Evolutionary conservation across 2,888 invertebrate genomes (phyloP).

Genomic region (Syrista parreyssii): DNA sequence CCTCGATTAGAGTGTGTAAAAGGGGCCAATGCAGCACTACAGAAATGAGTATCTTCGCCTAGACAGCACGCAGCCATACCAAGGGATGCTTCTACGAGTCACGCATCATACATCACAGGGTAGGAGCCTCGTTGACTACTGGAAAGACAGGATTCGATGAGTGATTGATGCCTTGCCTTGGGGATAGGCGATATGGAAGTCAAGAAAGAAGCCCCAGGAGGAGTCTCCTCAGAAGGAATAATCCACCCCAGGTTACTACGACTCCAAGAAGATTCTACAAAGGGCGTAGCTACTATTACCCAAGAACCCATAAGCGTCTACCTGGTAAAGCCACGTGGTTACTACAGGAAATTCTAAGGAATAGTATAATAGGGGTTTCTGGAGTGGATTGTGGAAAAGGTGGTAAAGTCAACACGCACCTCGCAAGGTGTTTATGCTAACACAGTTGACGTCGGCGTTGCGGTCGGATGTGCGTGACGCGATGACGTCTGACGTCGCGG

Average conservation of each 20-base stretch:
- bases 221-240: not conserved
- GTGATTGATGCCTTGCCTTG: not conserved
- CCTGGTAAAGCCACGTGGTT: not conserved
- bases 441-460: conserved; percentile 11
- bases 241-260: not conserved
- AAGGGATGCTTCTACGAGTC: not conserved
- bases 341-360: not conserved
- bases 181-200: not conserved
- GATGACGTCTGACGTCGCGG: not conserved
- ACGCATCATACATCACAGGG: not conserved
- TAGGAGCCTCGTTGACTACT: not conserved
- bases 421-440: conserved; percentile 18
- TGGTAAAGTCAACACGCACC: not conserved
- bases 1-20: not conserved
- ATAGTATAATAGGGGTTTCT: not conserved
- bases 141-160: not conserved
- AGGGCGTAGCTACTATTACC: not conserved
- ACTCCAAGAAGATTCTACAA: not conserved
- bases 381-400: not conserved
- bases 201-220: not conserved
- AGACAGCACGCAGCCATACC: not conserved
- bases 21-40: not conserved
- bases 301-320: not conserved
- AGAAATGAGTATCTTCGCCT: not conserved
- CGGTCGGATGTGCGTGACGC: conserved; percentile 14